Base-by-base conservation (phyloP, 2,888 invertebrate genomes). In the Xestoiulus laeticollis region DNA sequence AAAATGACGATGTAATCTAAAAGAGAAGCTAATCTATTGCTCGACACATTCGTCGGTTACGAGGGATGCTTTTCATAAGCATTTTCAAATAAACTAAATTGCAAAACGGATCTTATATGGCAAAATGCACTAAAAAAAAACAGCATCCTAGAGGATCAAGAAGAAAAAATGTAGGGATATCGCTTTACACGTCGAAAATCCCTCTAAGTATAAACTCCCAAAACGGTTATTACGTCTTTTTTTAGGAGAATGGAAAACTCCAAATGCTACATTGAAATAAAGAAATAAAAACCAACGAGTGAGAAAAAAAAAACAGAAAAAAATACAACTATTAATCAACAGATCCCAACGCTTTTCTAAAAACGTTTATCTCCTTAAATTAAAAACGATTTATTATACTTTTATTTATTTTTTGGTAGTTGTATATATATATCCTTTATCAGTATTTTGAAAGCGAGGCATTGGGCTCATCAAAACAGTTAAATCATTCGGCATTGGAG, bases 61-160 rank as follows among this genome's bases (percentile, higher is more conserved):
- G 26, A 68, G 14, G 68, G 68, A 26, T 26, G 26, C 26, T 22
- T 26, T 68, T 68, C 26, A 12, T 68, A 59, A 59, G 59, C 59
- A 59, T 59, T 59, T 59, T 59, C 59, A 59, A 59, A 59, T 59
- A 59, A 59, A 59, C 59, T 59, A 59, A 59, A 59, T 59, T 59
- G 59, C 59, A n/a, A 59, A 38, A 59, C 22, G 59, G n/a, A 59
- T 59, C 59, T 59, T 59, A 22, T 38, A 38, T 22, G 22, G 59
- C 68, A 68, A 12, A 68, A 48, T 26, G 12, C 68, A 26, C n/a
- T 68, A 26, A 26, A 26, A 68, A 68, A 68, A 68, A 68, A 59
- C 53, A 3, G 53, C 53, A n/a, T 59, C n/a, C n/a, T 19, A 59
- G 53, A 59, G 53, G 53, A 59, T 59, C 53, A 59, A 8, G 19